Percentiles rank a stretch among this genome's conserved stretches.
These are phyloP conservation scores for Syngnathoides biaculeatus DNA, from an alignment of 2,113 vertebrate species.

Conservation along the genomic window DNA sequence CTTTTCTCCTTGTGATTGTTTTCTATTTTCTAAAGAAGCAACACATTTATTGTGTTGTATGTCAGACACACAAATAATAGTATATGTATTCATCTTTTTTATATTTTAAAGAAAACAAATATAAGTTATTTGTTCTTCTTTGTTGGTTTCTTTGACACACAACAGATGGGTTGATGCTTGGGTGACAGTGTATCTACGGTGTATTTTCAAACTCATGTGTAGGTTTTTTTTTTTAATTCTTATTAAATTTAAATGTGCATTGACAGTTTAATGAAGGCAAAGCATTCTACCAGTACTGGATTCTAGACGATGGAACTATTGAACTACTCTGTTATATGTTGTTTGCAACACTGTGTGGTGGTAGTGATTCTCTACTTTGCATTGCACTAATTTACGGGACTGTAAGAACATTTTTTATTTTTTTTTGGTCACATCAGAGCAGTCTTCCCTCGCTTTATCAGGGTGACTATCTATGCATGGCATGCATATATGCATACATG, in stretches of 20 bases:
- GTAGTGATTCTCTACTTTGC: too few relatives aligned
- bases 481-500: too few relatives aligned
- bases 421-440: too few relatives aligned
- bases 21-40: conserved; percentile 12
- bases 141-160: conserved; percentile 30
- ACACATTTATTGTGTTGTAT: conserved; percentile 11
- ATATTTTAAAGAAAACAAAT: conserved; percentile 27
- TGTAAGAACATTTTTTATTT: too few relatives aligned
- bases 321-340: background rate
- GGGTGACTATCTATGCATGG: too few relatives aligned
- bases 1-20: conserved; percentile 6
- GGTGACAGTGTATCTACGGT: conserved; percentile 9
- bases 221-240: conserved; percentile 16
- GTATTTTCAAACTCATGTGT: conserved; percentile 6
- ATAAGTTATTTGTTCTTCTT: conserved; percentile 38
- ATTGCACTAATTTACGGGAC: too few relatives aligned
- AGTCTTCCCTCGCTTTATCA: too few relatives aligned
- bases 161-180: conserved; percentile 24
- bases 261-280: background rate
- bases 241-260: conserved; percentile 1
- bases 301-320: background rate
- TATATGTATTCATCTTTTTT: conserved; percentile 29
- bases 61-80: conserved; percentile 20
- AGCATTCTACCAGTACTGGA: background rate
- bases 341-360: background rate